Conservation (phyloP, 2,888 invertebrate species). For the Diabrotica balteata region DNA sequence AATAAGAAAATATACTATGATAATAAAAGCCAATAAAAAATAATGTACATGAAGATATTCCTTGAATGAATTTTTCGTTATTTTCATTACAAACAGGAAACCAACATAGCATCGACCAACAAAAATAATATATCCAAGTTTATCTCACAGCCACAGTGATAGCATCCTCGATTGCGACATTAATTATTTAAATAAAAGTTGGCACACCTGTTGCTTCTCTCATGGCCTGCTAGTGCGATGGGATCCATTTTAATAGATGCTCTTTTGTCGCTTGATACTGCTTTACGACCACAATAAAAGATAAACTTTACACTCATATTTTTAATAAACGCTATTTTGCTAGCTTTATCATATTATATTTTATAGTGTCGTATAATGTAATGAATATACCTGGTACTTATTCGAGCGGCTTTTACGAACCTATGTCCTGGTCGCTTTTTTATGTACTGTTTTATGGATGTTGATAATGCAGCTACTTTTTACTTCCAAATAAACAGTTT, state of each 20-base stretch:
- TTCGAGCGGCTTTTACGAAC: not conserved
- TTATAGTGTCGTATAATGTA: conserved; percentile 31
- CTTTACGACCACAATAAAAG: conserved; percentile 33
- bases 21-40: too few relatives aligned
- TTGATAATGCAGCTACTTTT: too few relatives aligned
- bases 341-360: conserved; percentile 34
- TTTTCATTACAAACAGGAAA: not conserved
- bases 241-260: conserved; percentile 33
- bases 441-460: too few relatives aligned
- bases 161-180: conserved; percentile 19
- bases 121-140: conserved; percentile 7
- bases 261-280: conserved; percentile 35
- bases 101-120: not conserved
- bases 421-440: too few relatives aligned
- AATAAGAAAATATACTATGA: too few relatives aligned
- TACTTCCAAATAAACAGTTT: too few relatives aligned
- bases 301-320: conserved; percentile 36
- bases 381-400: conserved; percentile 18
- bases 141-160: conserved; percentile 5
- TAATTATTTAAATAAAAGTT: conserved; percentile 33
- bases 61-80: not conserved
- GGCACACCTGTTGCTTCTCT: conserved; percentile 35
- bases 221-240: conserved; percentile 18
- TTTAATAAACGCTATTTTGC: conserved; percentile 34
- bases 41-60: too few relatives aligned